Evolutionary conservation across 2,797 vertebrate genomes (phyloP).

Genomic region (Oreonectes daqikongensis): DNA sequence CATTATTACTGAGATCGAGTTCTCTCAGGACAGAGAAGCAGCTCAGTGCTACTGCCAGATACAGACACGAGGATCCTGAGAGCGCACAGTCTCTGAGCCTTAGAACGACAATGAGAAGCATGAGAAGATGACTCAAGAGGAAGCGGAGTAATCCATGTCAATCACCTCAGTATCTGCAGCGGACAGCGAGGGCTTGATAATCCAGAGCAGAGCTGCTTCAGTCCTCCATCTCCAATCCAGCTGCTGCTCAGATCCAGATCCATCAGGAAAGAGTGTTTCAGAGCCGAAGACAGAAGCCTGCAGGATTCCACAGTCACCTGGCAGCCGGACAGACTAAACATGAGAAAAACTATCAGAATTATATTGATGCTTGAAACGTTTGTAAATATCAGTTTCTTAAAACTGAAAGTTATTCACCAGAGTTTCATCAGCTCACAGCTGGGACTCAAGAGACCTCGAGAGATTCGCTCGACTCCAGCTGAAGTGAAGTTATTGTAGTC

Average conservation of each 20-base stretch:
- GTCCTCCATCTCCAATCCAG: conserved; percentile 28
- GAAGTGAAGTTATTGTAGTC: conserved; percentile 33
- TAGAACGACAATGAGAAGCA: neutral
- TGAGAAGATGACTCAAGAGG: neutral
- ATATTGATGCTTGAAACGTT: neutral
- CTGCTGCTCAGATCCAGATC: conserved; percentile 40
- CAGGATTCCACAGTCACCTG: conserved; percentile 23
- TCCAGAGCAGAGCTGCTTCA: conserved; percentile 19
- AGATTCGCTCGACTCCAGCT: conserved; percentile 9
- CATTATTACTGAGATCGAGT: conserved; percentile 38
- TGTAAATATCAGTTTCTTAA: neutral
- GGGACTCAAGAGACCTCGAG: conserved; percentile 19
- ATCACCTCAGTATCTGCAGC: conserved; percentile 38
- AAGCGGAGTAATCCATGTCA: neutral
- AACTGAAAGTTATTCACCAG: conserved; percentile 10
- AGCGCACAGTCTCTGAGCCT: conserved; percentile 28
- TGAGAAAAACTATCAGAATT: neutral
- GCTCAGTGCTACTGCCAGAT: conserved; percentile 24
- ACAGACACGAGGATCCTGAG: conserved; percentile 8
- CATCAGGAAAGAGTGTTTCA: conserved; percentile 20
- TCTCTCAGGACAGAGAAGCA: conserved; percentile 33
- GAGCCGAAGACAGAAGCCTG: conserved; percentile 1
- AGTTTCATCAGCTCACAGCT: conserved; percentile 11
- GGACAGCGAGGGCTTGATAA: conserved; percentile 17
- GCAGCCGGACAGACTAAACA: conserved; percentile 32